phyloP scores from a whole-genome alignment of 2,888 invertebrate species.

The Trichogramma evanescens region DNA sequence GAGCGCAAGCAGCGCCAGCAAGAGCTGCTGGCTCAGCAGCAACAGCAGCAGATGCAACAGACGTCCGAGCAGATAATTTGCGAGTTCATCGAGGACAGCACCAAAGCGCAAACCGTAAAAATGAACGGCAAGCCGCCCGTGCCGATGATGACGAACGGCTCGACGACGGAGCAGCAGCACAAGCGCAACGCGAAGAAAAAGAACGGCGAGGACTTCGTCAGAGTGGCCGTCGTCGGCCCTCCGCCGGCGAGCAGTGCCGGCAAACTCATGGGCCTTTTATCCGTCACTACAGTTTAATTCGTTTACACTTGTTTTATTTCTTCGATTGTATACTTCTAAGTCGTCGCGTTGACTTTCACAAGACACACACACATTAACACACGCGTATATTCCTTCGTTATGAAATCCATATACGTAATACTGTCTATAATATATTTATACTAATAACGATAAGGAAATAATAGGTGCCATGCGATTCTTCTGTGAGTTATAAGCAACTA shows the following conservation, averaged over 20 bases:
- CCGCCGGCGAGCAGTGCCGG: slow-evolving; percentile 42
- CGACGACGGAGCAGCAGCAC: slow-evolving; percentile 39
- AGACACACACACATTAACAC: too few species aligned
- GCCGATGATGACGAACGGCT: slow-evolving; percentile 30
- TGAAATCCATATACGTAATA: too few species aligned
- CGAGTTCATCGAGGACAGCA: slow-evolving; percentile 40
- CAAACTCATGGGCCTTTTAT: slow-evolving; percentile 55
- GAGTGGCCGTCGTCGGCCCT: slow-evolving; percentile 51
- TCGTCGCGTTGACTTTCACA: too few species aligned
- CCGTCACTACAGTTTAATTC: slow-evolving; percentile 52
- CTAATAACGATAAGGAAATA: too few species aligned
- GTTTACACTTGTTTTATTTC: not conserved
- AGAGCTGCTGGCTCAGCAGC: slow-evolving; percentile 35
- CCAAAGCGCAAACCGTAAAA: slow-evolving; percentile 33
- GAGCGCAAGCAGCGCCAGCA: slow-evolving; percentile 57
- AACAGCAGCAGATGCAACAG: slow-evolving; percentile 32
- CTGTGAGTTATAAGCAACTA: too few species aligned
- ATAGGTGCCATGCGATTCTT: too few species aligned
- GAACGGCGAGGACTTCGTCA: slow-evolving; percentile 51
- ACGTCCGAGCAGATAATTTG: slow-evolving; percentile 21
- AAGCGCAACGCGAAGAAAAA: slow-evolving; percentile 49
- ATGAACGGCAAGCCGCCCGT: slow-evolving; percentile 39
- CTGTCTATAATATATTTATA: too few species aligned
- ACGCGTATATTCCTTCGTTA: too few species aligned
- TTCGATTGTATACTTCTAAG: too few species aligned